These are phyloP conservation scores for Sialis fuliginosa DNA, from an alignment of 2,888 invertebrate species.

Conservation along the genomic window DNA sequence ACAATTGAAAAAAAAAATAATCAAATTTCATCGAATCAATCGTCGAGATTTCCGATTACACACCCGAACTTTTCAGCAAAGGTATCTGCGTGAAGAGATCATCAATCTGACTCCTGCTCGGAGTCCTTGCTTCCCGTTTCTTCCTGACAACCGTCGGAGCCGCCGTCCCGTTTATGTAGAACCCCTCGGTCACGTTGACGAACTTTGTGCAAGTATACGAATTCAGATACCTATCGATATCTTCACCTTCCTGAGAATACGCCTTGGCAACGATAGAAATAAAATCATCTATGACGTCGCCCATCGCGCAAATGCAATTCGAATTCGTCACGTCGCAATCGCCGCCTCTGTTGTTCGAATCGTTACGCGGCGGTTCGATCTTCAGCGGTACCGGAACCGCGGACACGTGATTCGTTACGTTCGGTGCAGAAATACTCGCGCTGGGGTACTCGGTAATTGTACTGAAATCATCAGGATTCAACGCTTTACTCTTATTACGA, in stretches of 20 bases:
- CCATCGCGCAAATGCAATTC: neutral
- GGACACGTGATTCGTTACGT: no score
- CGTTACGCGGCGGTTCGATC: no score
- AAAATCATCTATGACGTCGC: neutral
- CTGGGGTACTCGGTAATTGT: no score
- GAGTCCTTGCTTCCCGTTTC: neutral
- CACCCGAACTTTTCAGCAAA: neutral
- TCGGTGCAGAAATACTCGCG: no score
- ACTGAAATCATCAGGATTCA: no score
- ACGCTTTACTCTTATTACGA: no score
- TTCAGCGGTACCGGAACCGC: no score
- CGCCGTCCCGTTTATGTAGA: neutral
- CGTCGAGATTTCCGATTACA: neutral
- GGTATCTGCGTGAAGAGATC: neutral
- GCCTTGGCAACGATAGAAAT: neutral
- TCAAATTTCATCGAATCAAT: constrained; percentile 1
- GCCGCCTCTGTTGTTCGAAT: no score
- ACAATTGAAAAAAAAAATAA: constrained; percentile 5
- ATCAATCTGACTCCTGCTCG: neutral
- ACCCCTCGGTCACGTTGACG: neutral
- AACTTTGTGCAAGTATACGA: neutral
- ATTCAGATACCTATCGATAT: neutral
- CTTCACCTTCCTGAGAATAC: neutral
- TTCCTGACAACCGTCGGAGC: neutral
- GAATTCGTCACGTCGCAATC: no score